A percentile compares a stretch with the other conserved stretches of the same genome.
Evolutionary conservation across 2,888 invertebrate genomes (phyloP).

Genomic region (Thymelicus sylvestris): DNA sequence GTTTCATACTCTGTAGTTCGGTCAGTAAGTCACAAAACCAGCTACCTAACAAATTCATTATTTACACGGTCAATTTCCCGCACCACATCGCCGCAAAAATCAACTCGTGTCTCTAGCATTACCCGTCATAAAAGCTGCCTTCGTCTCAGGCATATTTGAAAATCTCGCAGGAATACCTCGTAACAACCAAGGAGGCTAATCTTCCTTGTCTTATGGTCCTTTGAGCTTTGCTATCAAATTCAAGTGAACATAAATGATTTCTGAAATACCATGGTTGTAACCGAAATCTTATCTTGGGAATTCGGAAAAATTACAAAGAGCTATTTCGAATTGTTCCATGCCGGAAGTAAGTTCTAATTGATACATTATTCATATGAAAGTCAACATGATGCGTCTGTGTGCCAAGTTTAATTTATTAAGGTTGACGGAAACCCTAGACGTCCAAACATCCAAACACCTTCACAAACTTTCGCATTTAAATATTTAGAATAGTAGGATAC

Average conservation of each 20-base stretch:
- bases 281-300: neutral
- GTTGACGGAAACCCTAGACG: no score
- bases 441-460: no score
- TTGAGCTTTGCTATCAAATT: conserved; percentile 25
- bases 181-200: conserved; percentile 20
- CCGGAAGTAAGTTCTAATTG: no score
- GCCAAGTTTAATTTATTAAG: no score
- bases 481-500: no score
- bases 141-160: conserved; percentile 24
- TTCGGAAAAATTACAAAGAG: neutral
- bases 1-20: neutral
- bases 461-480: no score
- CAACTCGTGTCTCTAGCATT: neutral
- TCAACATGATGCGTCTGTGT: no score
- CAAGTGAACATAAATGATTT: conserved; percentile 26
- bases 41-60: neutral
- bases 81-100: neutral
- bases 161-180: conserved; percentile 27
- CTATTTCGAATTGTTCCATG: no score
- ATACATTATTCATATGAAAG: no score
- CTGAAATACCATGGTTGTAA: conserved; percentile 14
- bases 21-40: neutral
- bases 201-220: conserved; percentile 25
- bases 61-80: conserved; percentile 7
- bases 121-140: conserved; percentile 17